Base-by-base conservation (phyloP, 2,113 vertebrate genomes). In the Oryzias javanicus region DNA sequence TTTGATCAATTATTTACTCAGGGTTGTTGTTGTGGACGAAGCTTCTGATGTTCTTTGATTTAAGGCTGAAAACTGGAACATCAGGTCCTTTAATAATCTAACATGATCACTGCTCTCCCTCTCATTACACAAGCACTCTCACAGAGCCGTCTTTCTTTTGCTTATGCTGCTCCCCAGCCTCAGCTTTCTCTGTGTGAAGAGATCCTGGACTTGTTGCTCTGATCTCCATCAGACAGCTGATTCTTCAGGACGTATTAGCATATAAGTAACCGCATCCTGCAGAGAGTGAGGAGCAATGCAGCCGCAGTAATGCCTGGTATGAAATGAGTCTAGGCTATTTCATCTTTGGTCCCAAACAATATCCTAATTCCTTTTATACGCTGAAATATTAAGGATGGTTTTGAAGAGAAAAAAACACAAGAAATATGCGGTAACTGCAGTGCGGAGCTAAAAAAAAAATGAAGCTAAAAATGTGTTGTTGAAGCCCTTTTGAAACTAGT, bases 1-100 rank as follows among this genome's bases (percentile, higher is more conserved):
- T 55, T 6, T n/a, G 5, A 46, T 57, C 5, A 54, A 13, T 58
- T 63, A 35, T 64, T 70, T 14, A 70, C 63, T 12, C 5, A 19
- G 29, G 14, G n/a, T 6, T 58, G 14, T 1, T 79, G 44, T 20
- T 49, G 22, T 13, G 14, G 24, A 19, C 7, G 22, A 22, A n/a
- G 35, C 49, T 17, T 29, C 20, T 49, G 20, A 14, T 20, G 4
- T 50, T 50, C 16, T 15, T 50, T 12, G 22, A 24, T 18, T 2
- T 3, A 14, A 50, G 25, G 49, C 7, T 55, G 29, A 35, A 35
- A 35, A 10, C 29, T 35, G 29, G 29, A 35, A 8, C 29, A 35
- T 35, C 29, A 35, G 29, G 35, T 35, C 35, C 35, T 35, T 35
- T 12, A 12, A 29, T 29, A 29, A 35, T 35, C 25, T 16, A 10